Evolutionary conservation across 2,888 invertebrate genomes (phyloP).

Genomic region (Lasius fuliginosus): DNA sequence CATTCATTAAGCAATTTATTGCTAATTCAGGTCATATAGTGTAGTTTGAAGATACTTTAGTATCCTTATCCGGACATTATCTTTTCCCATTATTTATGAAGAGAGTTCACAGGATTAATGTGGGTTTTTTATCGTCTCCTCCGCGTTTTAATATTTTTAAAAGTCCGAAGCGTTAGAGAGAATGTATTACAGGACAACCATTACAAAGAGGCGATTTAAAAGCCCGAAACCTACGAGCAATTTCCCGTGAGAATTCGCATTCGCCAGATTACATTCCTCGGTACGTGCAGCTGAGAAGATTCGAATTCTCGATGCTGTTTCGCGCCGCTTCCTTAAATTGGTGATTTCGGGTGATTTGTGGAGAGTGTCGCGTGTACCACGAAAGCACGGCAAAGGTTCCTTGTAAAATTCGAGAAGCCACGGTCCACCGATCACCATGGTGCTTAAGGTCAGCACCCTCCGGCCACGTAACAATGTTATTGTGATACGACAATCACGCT

Average conservation of each 20-base stretch:
- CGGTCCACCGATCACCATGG: conserved; percentile 42
- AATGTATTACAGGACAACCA: conserved; percentile 10
- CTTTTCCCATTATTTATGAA: conserved; percentile 6
- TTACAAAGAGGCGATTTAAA: conserved; percentile 45
- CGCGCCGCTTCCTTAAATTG: conserved; percentile 58
- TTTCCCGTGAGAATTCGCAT: conserved; percentile 51
- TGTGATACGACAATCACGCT: background rate
- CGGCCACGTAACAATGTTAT: conserved; percentile 27
- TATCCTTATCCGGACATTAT: conserved; percentile 6
- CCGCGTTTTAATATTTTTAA: conserved; percentile 45
- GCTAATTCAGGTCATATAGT: conserved; percentile 5
- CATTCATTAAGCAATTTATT: conserved; percentile 27
- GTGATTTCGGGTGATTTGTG: conserved; percentile 51
- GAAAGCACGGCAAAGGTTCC: conserved; percentile 9
- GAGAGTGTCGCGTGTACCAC: conserved; percentile 8
- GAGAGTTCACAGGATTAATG: background rate
- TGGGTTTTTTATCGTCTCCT: background rate
- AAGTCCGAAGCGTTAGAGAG: conserved; percentile 3
- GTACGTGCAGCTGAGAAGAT: conserved; percentile 41
- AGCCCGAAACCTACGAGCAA: conserved; percentile 38
- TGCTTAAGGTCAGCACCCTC: conserved; percentile 18
- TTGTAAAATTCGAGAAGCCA: conserved; percentile 40
- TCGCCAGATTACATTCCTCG: conserved; percentile 51
- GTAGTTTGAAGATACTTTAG: background rate
- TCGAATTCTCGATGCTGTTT: conserved; percentile 48